Evolutionary conservation across 2,888 invertebrate genomes (phyloP), one percentile per base, ranked within the genome.

Genomic region (Agrypnus murinus): DNA sequence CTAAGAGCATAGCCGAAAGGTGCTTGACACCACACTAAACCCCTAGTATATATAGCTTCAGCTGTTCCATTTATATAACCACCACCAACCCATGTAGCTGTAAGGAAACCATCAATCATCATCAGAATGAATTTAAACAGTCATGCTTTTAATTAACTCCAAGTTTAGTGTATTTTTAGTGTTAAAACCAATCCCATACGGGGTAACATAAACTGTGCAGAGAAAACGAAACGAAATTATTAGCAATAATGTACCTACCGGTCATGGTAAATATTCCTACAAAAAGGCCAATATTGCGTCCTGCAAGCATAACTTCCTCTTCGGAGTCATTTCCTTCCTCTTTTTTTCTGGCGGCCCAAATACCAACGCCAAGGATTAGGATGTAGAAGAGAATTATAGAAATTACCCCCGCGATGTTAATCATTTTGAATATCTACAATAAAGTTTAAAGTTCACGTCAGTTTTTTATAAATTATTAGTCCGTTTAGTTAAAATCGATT

Each of bases 201-300:
- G n/a, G n/a, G n/a, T n/a, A n/a, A n/a, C n/a, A n/a, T n/a, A n/a
- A n/a, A n/a, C n/a, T n/a, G n/a, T n/a, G n/a, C n/a, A n/a, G n/a
- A n/a, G n/a, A n/a, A n/a, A n/a, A n/a, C n/a, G n/a, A n/a, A n/a
- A n/a, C n/a, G n/a, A n/a, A n/a, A n/a, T n/a, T n/a, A n/a, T n/a
- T n/a, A n/a, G n/a, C n/a, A n/a, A n/a, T 34, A n/a, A 17, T 17
- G n/a, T n/a, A 25, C 55, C 14, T 84, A 96, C 96, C 96, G 83
- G 99, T 99, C 99, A 99, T 99, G 32, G 99, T 99, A 83, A 99
- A 99, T 80, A 98, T 96, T 55, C 99, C 99, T 68, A 99, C 98
- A 83, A 99, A 94, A 60, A 98, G 89, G 5, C 99, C 96, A 82
- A 99, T 98, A 83, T 98, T 98, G 71, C 99, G 89, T 7, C 99